A percentile compares a stretch with the other conserved stretches of the same genome.
These are phyloP conservation scores for Melanerpes formicivorus DNA, from an alignment of 2,113 vertebrate genomes.

Conservation along the genomic window DNA sequence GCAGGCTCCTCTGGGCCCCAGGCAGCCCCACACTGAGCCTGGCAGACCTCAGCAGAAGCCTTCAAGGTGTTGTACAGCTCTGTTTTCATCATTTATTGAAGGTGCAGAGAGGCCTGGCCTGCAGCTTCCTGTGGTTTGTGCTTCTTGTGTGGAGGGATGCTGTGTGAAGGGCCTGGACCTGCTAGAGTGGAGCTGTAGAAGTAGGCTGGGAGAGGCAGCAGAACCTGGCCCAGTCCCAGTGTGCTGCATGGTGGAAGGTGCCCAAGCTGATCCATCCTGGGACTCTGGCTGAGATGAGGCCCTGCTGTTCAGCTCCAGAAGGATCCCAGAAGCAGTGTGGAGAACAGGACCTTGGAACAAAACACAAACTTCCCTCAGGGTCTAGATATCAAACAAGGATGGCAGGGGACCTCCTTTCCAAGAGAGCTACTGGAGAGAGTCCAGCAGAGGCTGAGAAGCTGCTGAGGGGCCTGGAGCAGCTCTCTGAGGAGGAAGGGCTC, in stretches of 20 bases:
- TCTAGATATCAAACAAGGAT: neutral
- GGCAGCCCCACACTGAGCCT: neutral
- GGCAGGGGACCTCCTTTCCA: neutral
- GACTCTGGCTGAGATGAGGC: neutral
- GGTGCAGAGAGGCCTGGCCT: neutral
- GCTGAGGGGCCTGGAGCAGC: no score
- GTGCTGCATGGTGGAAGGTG: neutral
- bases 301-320: neutral
- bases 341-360: neutral
- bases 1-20: neutral
- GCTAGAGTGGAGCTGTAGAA: neutral
- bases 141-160: no score
- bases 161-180: neutral
- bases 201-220: neutral
- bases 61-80: neutral
- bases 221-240: neutral
- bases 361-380: neutral
- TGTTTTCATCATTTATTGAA: neutral
- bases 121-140: neutral
- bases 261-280: neutral
- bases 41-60: neutral
- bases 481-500: no score
- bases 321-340: neutral
- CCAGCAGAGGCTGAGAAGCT: no score
- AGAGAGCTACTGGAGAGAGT: no score